A percentile compares a stretch with the other conserved stretches of the same genome.
These are phyloP conservation scores for Tricholauxania praeusta DNA, from an alignment of 2,888 invertebrate species.

Conservation along the genomic window DNA sequence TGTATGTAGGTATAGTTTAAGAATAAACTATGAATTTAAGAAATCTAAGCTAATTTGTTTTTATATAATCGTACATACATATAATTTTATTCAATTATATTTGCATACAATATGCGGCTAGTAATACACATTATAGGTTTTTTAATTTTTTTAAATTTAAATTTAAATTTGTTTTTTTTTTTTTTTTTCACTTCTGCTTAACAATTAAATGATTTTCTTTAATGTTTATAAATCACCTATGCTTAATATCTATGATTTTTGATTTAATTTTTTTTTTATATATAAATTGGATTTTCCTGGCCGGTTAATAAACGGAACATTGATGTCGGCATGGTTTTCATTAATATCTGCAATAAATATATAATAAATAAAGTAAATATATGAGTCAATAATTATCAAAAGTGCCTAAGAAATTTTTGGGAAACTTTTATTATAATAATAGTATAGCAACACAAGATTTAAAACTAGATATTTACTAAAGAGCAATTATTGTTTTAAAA, in stretches of 20 bases:
- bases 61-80: slow-evolving; percentile 2
- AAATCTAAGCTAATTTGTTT: slow-evolving; percentile 24
- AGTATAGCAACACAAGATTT: too few relatives aligned
- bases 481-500: too few relatives aligned
- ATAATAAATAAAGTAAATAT: too few relatives aligned
- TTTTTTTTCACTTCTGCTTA: neutral
- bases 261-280: slow-evolving; percentile 72
- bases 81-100: neutral
- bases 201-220: slow-evolving; percentile 8
- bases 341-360: slow-evolving; percentile 84
- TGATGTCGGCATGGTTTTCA: slow-evolving; percentile 99
- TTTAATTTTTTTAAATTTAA: slow-evolving; percentile 7
- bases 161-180: slow-evolving; percentile 7
- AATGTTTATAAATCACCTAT: neutral
- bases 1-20: neutral
- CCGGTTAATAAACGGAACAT: slow-evolving; percentile 99
- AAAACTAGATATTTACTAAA: too few relatives aligned
- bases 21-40: slow-evolving; percentile 12
- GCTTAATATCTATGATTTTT: slow-evolving; percentile 1
- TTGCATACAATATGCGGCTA: neutral
- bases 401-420: too few relatives aligned
- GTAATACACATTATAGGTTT: slow-evolving; percentile 9
- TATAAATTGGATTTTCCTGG: slow-evolving; percentile 99
- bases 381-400: too few relatives aligned
- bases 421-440: too few relatives aligned